These are phyloP conservation scores for Mimachlamys varia DNA, from an alignment of 2,888 invertebrate species.

Conservation along the genomic window DNA sequence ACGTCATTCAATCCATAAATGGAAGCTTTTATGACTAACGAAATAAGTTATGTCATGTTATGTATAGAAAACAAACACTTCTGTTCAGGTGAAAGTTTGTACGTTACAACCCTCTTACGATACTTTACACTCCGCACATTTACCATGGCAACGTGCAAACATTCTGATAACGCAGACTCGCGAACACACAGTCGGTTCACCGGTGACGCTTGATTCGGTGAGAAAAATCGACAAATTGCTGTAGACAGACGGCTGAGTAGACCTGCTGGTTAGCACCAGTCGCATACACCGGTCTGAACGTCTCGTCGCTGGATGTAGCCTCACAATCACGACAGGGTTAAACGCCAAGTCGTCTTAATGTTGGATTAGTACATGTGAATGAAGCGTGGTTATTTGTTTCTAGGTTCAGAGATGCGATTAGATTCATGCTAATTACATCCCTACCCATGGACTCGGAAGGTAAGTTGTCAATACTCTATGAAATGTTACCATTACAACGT, in stretches of 20 bases:
- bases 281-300: background rate
- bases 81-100: constrained; percentile 22
- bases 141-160: constrained; percentile 34
- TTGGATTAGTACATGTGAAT: background rate
- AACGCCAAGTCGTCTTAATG: background rate
- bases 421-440: background rate
- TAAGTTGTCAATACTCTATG: constrained; percentile 10
- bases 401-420: background rate
- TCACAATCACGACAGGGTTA: background rate
- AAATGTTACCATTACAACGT: background rate
- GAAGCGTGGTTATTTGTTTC: background rate
- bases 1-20: constrained; percentile 25
- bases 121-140: background rate
- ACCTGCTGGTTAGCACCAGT: constrained; percentile 5
- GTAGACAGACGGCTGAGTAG: constrained; percentile 34
- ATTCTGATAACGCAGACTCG: constrained; percentile 29
- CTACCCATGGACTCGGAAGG: constrained; percentile 21
- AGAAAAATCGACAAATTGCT: constrained; percentile 31
- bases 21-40: constrained; percentile 5
- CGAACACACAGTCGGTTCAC: constrained; percentile 7
- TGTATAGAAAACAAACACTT: constrained; percentile 15
- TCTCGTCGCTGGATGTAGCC: background rate
- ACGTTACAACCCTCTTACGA: constrained; percentile 32
- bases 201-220: constrained; percentile 36
- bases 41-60: constrained; percentile 23